Base-by-base conservation (phyloP, 2,113 vertebrate species). In the Grus americana region DNA sequence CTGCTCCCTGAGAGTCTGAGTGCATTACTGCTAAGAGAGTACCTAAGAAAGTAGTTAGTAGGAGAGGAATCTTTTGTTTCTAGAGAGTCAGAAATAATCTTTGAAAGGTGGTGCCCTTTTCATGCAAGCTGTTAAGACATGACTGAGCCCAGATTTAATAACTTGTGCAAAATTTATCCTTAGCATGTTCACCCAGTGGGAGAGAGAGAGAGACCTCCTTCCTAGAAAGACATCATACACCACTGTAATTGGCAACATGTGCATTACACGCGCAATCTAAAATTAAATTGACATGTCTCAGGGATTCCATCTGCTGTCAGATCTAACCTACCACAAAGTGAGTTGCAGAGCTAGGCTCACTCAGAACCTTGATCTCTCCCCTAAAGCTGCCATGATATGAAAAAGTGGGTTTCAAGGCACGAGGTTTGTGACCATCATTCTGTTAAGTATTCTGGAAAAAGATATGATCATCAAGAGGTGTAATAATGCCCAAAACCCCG, bases 271-370 rank as follows among this genome's bases (percentile, higher is more conserved):
- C 32, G 87, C 46, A 94, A 89, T 27, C 47, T 94, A 94, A 92
- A 97, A 95, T 92, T 86, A 94, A 86, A 87, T 57, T 84, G 83
- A 87, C 44, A 38, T 90, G 88, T 68, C 57, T 92, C 74, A 82
- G 78, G 44, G 66, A 93, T 92, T 93, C 65, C 76, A 94, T 92
- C 80, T 95, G 78, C 80, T 96, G 78, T 79, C 44, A 85, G 70
- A 87, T 82, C 52, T 68, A 94, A 85, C 86, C 57, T 67, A 94
- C 83, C 76, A 89, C 72, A 92, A 91, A 88, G 44, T 38, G 17
- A 81, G 19, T 20, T 65, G 36, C 49, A 84, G 44, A 86, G 32
- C 34, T 61, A 42, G 34, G 15, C 22, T 90, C 42, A 30, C 13
- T 57, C 46, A 58, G 30, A 79, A 3, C 9, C 54, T 92, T 9